Evolutionary conservation across 1,140 invertebrate genomes (phyloP).

Genomic region (Maconellicoccus hirsutus): DNA sequence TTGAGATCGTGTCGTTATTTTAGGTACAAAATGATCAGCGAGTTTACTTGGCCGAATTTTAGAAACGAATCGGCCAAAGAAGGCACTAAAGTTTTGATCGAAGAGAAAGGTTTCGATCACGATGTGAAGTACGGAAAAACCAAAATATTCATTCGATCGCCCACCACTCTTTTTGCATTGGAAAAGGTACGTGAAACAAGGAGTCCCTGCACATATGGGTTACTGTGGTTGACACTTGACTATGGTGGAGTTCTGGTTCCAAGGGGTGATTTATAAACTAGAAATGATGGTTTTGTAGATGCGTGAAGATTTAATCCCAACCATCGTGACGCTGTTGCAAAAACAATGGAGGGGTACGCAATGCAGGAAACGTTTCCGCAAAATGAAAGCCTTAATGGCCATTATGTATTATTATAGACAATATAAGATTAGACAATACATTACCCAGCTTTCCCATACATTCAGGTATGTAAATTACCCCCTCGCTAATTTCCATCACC

Average conservation of each 20-base stretch:
- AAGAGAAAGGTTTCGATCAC: slow-evolving; percentile 59
- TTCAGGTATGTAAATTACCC: slow-evolving; percentile 11
- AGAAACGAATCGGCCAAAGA: slow-evolving; percentile 60
- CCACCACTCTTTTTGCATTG: slow-evolving; percentile 75
- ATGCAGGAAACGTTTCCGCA: slow-evolving; percentile 64
- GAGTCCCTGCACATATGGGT: too few relatives aligned
- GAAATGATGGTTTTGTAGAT: slow-evolving; percentile 35
- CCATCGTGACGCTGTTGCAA: slow-evolving; percentile 82
- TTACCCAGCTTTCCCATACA: slow-evolving; percentile 35
- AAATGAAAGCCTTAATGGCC: slow-evolving; percentile 67
- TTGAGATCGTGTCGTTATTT: not conserved
- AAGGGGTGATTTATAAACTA: too few relatives aligned
- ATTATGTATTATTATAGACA: slow-evolving; percentile 74
- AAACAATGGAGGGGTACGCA: slow-evolving; percentile 82
- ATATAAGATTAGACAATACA: slow-evolving; percentile 73
- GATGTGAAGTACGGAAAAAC: slow-evolving; percentile 91
- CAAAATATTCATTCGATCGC: slow-evolving; percentile 87
- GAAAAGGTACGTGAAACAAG: slow-evolving; percentile 50
- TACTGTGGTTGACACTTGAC: too few relatives aligned
- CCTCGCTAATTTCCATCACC: not conserved
- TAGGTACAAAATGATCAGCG: slow-evolving; percentile 92
- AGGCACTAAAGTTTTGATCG: slow-evolving; percentile 68
- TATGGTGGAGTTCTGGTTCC: too few relatives aligned
- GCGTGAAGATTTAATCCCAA: slow-evolving; percentile 68
- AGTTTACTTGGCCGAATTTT: slow-evolving; percentile 91